phyloP scores from a whole-genome alignment of 2,888 invertebrate genomes.

The Nysson spinosus region DNA sequence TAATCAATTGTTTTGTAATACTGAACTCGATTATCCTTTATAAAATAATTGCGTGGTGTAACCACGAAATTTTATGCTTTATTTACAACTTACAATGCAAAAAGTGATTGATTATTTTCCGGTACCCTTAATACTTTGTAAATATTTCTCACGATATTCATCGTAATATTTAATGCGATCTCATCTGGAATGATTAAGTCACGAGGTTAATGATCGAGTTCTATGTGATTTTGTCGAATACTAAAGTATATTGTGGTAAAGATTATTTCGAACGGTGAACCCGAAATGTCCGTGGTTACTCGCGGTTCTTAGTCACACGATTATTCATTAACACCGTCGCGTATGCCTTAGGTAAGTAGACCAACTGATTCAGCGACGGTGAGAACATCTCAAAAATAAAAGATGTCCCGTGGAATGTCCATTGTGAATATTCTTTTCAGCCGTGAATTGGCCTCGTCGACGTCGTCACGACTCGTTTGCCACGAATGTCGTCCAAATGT shows the following conservation, averaged over 20 bases:
- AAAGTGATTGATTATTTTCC: too few species aligned
- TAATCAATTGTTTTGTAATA: too few species aligned
- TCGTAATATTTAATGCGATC: too few species aligned
- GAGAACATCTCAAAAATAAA: slow-evolving; percentile 54
- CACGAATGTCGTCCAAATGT: slow-evolving; percentile 57
- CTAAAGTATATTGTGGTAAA: neutral
- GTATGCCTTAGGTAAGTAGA: slow-evolving; percentile 31
- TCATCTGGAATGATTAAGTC: too few species aligned
- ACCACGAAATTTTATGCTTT: too few species aligned
- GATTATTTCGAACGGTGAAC: slow-evolving; percentile 16
- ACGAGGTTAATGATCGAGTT: too few species aligned
- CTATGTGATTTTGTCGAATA: too few species aligned
- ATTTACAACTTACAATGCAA: too few species aligned
- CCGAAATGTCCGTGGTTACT: slow-evolving; percentile 29
- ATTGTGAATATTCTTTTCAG: slow-evolving; percentile 61
- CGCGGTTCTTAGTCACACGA: slow-evolving; percentile 22
- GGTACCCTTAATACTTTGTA: too few species aligned
- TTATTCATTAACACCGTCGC: slow-evolving; percentile 48
- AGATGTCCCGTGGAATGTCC: slow-evolving; percentile 40
- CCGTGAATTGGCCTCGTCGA: slow-evolving; percentile 39
- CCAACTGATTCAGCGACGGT: slow-evolving; percentile 7
- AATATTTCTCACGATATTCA: too few species aligned
- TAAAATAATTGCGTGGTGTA: too few species aligned
- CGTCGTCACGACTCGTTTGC: slow-evolving; percentile 60
- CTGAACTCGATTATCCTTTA: too few species aligned